Conservation (phyloP, 2,888 invertebrate genomes). For the Hyalella azteca region DNA sequence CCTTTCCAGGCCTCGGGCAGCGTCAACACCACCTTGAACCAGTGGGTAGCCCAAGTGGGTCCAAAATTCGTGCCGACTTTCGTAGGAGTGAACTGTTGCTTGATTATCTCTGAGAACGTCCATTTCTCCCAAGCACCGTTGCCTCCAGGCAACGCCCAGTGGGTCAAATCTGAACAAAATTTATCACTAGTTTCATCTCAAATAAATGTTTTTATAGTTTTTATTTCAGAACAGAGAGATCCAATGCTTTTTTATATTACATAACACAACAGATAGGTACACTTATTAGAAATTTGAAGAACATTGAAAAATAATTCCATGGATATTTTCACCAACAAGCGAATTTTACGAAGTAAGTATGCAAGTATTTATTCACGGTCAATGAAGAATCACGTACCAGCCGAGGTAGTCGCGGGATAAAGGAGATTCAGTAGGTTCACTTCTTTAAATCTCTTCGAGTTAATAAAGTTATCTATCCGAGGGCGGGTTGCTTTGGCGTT, state of each 20-base stretch:
- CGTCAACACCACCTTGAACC: slow-evolving; percentile 62
- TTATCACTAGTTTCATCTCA: too few relatives aligned
- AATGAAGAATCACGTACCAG: too few relatives aligned
- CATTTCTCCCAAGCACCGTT: slow-evolving; percentile 51
- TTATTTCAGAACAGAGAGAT: too few relatives aligned
- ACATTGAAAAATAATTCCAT: too few relatives aligned
- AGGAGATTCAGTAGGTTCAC: slow-evolving; percentile 63
- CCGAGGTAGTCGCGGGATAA: slow-evolving; percentile 58
- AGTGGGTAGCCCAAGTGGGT: slow-evolving; percentile 66
- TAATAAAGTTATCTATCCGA: slow-evolving; percentile 65
- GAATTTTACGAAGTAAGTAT: too few relatives aligned
- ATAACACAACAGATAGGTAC: too few relatives aligned
- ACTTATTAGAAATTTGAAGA: too few relatives aligned
- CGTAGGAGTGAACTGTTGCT: slow-evolving; percentile 58
- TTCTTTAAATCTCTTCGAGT: slow-evolving; percentile 63
- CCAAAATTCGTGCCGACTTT: slow-evolving; percentile 61
- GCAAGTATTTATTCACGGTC: too few relatives aligned
- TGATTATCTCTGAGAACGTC: slow-evolving; percentile 49
- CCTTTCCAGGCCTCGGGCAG: slow-evolving; percentile 49
- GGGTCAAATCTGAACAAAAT: slow-evolving; percentile 43
- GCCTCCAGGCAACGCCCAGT: slow-evolving; percentile 52
- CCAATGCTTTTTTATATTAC: too few relatives aligned
- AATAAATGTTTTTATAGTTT: too few relatives aligned
- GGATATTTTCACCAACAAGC: too few relatives aligned
- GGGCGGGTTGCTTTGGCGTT: slow-evolving; percentile 65